Evolutionary conservation across 2,888 invertebrate genomes (phyloP).

Genomic region (Phorcus lineatus): DNA sequence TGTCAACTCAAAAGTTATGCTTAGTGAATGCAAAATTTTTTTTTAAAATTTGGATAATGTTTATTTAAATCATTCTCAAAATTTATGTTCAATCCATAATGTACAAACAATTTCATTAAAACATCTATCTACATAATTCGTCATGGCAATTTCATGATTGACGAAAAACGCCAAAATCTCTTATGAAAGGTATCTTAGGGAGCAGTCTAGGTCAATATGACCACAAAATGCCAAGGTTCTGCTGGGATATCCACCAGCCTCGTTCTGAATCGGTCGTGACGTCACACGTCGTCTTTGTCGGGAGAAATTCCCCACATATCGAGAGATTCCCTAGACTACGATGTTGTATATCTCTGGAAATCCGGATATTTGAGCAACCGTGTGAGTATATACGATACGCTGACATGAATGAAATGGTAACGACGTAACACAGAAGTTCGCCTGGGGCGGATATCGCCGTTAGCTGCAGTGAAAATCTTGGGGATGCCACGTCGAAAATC

Average conservation of each 20-base stretch:
- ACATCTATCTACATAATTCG: no score
- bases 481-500: slow-evolving; percentile 63
- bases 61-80: no score
- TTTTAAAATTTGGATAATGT: no score
- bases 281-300: slow-evolving; percentile 31
- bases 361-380: neutral
- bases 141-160: no score
- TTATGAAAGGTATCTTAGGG: no score
- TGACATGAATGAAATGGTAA: neutral
- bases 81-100: no score
- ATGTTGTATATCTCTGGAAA: neutral
- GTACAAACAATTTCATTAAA: no score
- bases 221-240: slow-evolving; percentile 15
- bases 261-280: slow-evolving; percentile 22
- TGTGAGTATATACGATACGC: neutral
- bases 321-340: slow-evolving; percentile 18
- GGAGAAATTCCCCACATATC: slow-evolving; percentile 32
- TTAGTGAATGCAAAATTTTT: no score
- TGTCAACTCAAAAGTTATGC: no score
- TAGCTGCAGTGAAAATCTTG: slow-evolving; percentile 35
- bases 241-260: slow-evolving; percentile 30
- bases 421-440: neutral
- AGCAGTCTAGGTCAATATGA: neutral
- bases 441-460: slow-evolving; percentile 2
- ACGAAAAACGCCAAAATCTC: no score